phyloP scores from a whole-genome alignment of 1,140 invertebrate genomes.

The Lanistes nyassanus region DNA sequence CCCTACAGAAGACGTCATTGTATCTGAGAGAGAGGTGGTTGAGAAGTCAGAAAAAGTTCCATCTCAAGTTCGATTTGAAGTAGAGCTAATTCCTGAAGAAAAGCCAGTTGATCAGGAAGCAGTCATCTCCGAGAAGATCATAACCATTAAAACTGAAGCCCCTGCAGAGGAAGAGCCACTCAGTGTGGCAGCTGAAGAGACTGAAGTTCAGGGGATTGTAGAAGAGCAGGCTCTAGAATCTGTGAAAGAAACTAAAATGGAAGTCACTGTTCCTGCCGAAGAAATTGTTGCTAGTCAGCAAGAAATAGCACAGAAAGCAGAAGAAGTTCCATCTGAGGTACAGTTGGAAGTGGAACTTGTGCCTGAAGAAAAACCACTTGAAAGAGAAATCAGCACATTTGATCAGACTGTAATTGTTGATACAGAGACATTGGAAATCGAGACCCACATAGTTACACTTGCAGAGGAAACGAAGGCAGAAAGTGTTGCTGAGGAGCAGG shows the following conservation, averaged over 20 bases:
- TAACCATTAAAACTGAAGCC: conserved; percentile 24
- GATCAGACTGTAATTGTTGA: conserved; percentile 30
- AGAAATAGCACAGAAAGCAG: conserved; percentile 31
- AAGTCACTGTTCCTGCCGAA: conserved; percentile 26
- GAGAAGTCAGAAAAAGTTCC: conserved; percentile 24
- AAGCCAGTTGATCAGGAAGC: conserved; percentile 31
- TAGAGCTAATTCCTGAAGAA: conserved; percentile 27
- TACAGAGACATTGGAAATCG: conserved; percentile 8
- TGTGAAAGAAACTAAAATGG: conserved; percentile 21
- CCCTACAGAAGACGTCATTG: conserved; percentile 35
- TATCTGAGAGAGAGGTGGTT: conserved; percentile 29
- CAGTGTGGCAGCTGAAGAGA: conserved; percentile 26
- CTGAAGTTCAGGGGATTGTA: conserved; percentile 16
- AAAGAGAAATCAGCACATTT: conserved; percentile 26
- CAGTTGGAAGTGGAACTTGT: conserved; percentile 31
- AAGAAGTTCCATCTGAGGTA: conserved; percentile 28
- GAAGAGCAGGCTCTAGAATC: conserved; percentile 26
- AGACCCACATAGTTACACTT: conserved; percentile 8
- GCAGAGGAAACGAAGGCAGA: conserved; percentile 19
- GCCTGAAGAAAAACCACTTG: conserved; percentile 25
- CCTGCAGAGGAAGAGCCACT: conserved; percentile 34
- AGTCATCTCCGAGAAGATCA: conserved; percentile 26
- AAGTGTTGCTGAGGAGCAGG: conserved; percentile 28
- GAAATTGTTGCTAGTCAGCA: conserved; percentile 29
- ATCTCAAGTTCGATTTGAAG: conserved; percentile 27